Percentiles rank a stretch among this genome's conserved stretches.
Conservation (phyloP, 2,888 invertebrate species). For the Anthophora plumipes region DNA sequence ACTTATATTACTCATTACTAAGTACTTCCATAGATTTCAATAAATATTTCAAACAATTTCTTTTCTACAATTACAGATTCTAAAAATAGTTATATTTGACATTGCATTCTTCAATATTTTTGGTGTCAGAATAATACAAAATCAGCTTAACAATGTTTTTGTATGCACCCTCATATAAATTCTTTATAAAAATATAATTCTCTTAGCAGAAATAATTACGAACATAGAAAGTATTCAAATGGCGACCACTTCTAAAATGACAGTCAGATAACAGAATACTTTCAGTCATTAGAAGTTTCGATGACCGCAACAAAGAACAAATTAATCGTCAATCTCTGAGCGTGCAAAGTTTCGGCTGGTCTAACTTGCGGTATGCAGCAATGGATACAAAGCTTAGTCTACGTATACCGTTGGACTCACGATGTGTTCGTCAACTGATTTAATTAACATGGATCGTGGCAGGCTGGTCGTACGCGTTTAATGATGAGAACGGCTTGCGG, state of each 20-base stretch:
- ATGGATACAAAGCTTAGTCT: conserved; percentile 40
- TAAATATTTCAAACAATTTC: too few relatives aligned
- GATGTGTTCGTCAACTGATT: conserved; percentile 71
- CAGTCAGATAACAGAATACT: conserved; percentile 11
- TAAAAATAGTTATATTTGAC: too few relatives aligned
- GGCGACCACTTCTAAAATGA: neutral
- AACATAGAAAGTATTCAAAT: neutral
- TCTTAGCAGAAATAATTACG: neutral
- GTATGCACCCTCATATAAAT: too few relatives aligned
- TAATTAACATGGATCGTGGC: conserved; percentile 76
- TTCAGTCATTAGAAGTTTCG: conserved; percentile 24
- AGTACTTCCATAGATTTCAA: too few relatives aligned
- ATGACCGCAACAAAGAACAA: conserved; percentile 38
- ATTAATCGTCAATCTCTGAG: conserved; percentile 53
- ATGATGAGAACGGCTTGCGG: conserved; percentile 72
- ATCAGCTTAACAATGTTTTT: too few relatives aligned
- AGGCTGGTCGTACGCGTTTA: conserved; percentile 69
- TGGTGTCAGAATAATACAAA: too few relatives aligned
- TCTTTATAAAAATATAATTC: too few relatives aligned
- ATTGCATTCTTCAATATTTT: too few relatives aligned
- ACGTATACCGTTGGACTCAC: conserved; percentile 34
- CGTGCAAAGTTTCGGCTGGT: conserved; percentile 56
- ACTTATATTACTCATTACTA: too few relatives aligned
- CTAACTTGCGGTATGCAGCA: conserved; percentile 46
- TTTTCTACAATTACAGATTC: too few relatives aligned